Conservation (phyloP, 2,888 invertebrate species). For the Labia minor region DNA sequence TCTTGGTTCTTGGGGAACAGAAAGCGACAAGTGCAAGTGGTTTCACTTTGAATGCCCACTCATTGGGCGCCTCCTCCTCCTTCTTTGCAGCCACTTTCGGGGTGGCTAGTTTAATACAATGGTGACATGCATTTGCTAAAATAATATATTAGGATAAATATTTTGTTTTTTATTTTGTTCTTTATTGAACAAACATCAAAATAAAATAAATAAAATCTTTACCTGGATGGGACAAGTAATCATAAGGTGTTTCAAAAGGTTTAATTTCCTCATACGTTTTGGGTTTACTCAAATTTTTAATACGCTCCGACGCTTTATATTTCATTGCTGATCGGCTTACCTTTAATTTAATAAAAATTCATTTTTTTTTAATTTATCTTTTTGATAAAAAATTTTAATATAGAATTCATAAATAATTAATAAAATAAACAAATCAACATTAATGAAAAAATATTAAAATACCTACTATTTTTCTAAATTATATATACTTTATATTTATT, state of each 20-base stretch:
- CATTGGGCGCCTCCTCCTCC: background rate
- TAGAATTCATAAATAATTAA: no score
- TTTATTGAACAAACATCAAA: no score
- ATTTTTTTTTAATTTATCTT: no score
- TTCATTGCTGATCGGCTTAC: background rate
- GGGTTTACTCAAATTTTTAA: background rate
- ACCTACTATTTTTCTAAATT: no score
- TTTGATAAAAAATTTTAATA: background rate
- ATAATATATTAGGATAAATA: background rate
- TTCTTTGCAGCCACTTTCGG: background rate
- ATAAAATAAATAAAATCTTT: no score
- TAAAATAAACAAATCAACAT: no score
- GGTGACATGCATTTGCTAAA: background rate
- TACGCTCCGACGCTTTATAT: background rate
- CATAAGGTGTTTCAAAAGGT: background rate
- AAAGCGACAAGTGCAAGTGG: background rate
- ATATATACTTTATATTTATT: no score
- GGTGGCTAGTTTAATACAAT: background rate
- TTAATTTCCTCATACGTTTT: background rate
- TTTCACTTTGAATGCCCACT: background rate
- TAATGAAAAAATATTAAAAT: no score
- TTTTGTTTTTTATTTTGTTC: background rate
- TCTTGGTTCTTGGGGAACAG: background rate
- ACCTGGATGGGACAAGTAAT: background rate
- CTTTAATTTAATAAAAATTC: no score